Percentiles rank a stretch among this genome's conserved stretches.
Conservation (phyloP, 2,888 invertebrate species). For the Drosophila sordidapex region DNA sequence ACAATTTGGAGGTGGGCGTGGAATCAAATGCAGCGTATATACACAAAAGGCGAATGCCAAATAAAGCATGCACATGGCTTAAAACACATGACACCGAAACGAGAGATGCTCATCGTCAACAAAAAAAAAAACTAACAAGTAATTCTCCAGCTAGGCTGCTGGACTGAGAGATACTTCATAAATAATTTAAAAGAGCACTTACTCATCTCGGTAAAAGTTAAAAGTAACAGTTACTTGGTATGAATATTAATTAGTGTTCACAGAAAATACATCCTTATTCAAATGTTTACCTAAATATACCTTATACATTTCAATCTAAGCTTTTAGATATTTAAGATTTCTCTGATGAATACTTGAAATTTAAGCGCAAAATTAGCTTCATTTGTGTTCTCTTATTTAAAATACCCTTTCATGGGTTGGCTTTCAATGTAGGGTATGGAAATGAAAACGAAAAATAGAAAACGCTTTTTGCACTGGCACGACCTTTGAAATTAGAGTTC, state of each 20-base stretch:
- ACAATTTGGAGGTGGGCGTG: slow-evolving; percentile 41
- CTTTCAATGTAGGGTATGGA: slow-evolving; percentile 27
- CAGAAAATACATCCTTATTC: neutral
- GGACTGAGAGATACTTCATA: slow-evolving; percentile 25
- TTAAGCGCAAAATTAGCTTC: neutral
- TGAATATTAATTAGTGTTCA: neutral
- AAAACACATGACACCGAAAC: slow-evolving; percentile 73
- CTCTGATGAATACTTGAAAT: neutral
- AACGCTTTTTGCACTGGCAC: slow-evolving; percentile 53
- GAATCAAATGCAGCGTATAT: slow-evolving; percentile 55
- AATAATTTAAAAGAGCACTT: neutral
- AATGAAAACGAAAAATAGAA: slow-evolving; percentile 42
- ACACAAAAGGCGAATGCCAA: slow-evolving; percentile 59
- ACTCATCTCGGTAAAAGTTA: neutral
- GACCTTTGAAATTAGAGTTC: slow-evolving; percentile 79
- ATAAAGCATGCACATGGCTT: slow-evolving; percentile 77
- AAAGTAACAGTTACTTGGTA: neutral
- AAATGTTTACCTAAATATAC: neutral
- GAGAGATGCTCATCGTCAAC: slow-evolving; percentile 41
- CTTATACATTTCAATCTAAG: neutral
- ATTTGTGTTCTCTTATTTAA: neutral
- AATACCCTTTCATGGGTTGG: neutral
- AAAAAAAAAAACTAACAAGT: slow-evolving; percentile 12
- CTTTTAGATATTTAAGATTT: neutral
- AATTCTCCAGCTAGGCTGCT: slow-evolving; percentile 3